Base-by-base conservation (phyloP, 2,113 vertebrate species). In the Eulemur rufifrons region DNA sequence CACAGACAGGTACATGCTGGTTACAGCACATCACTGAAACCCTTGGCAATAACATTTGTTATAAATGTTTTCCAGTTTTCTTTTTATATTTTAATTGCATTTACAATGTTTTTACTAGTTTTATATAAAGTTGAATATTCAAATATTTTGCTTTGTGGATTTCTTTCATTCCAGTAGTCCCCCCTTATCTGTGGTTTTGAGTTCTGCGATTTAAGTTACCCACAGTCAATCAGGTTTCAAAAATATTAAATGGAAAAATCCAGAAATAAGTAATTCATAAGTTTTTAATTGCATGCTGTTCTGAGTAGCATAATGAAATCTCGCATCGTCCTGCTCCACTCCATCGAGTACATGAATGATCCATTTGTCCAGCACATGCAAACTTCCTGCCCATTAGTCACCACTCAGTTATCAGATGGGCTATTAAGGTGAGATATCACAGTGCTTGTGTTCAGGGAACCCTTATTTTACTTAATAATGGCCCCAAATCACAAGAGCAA, bases 41-140 rank as follows among this genome's bases (percentile, higher is more conserved):
- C 13, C 7, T 59, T 32, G 13, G 20, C 37, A n/a, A 56, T n/a
- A 34, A 10, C 6, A 32, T 52, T 63, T 42, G 18, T 56, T 92
- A 39, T 3, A 34, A 68, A 42, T 2, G 64, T 45, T 86, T 77
- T 45, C 32, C 73, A 94, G 54, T 63, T 66, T 63, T 4, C 59
- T 86, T 25, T 93, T 89, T 91, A 47, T 83, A 61, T 81, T 45
- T 83, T 83, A 87, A 71, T 93, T 83, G 42, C 68, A 71, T 86
- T 95, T 82, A 73, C 29, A 93, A 32, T 88, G 37, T 7, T 78
- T 94, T 95, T 84, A 6, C 3, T 59, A 61, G 18, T 42, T 54
- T 80, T 61, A 27, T 32, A 50, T 59, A 80, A 77, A 61, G 14
- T 45, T 94, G 52, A 93, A 47, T 29, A 50, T 50, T 91, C 37